These are phyloP conservation scores for Bergia puertoricense DNA, from an alignment of 92 coral and sea anemone genomes.

Conservation along the genomic window DNA sequence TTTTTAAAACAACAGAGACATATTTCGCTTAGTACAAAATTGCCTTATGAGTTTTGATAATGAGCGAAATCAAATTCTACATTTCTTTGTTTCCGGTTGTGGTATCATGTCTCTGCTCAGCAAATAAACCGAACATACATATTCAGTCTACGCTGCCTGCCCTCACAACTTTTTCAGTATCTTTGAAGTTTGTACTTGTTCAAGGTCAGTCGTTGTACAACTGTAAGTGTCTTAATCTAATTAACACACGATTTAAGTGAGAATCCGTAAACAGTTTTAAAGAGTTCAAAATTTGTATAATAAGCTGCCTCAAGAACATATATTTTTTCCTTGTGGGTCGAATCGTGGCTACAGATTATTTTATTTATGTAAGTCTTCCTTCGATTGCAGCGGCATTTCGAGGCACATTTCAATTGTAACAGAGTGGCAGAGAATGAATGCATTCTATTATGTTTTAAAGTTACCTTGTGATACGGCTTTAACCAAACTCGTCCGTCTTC, in stretches of 20 bases:
- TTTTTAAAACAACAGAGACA: not conserved
- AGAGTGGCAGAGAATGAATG: too few species aligned
- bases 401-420: not conserved
- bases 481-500: not conserved
- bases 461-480: not conserved
- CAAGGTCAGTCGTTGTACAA: not conserved
- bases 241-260: slow-evolving; percentile 8
- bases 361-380: not conserved
- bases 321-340: not conserved
- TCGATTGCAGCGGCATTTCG: not conserved
- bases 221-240: slow-evolving; percentile 8
- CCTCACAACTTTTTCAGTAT: not conserved
- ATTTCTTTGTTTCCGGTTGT: not conserved
- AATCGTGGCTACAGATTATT: not conserved
- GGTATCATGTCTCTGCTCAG: not conserved
- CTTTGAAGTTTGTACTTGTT: not conserved
- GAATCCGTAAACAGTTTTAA: not conserved
- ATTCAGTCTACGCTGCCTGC: not conserved
- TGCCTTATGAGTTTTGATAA: not conserved
- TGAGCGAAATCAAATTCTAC: not conserved
- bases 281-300: not conserved
- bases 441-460: not conserved
- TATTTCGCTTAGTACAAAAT: not conserved
- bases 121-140: not conserved
- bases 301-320: not conserved